Evolutionary conservation across 2,113 vertebrate genomes (phyloP).

Genomic region (Euleptes europaea): DNA sequence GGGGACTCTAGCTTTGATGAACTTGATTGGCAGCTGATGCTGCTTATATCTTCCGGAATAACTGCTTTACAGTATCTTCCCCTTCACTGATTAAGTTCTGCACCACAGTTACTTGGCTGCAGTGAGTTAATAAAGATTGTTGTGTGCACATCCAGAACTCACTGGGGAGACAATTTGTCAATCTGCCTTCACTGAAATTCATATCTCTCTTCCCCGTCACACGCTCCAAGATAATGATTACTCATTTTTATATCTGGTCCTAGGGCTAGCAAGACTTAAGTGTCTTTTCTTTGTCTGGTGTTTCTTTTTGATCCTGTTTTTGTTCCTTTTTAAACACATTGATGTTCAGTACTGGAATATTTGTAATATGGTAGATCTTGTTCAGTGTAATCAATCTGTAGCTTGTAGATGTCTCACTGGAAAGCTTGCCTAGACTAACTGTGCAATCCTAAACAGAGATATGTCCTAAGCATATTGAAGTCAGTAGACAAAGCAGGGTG

Average conservation of each 20-base stretch:
- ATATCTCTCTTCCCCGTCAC: conserved; percentile 1
- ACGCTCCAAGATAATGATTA: conserved; percentile 23
- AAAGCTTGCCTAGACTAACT: not conserved
- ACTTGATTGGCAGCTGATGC: accelerated
- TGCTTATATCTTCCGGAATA: not conserved
- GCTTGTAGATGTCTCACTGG: not conserved
- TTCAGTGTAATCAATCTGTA: not conserved
- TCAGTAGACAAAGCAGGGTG: no score
- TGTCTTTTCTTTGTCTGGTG: conserved; percentile 45
- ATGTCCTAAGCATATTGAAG: no score
- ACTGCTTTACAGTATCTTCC: not conserved
- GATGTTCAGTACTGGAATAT: not conserved
- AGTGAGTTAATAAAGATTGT: accelerated
- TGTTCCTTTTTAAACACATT: not conserved
- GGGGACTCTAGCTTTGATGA: not conserved
- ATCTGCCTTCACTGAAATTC: not conserved
- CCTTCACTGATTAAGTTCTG: accelerated
- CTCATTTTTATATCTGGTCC: conserved; percentile 27
- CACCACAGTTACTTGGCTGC: accelerated
- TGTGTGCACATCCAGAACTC: not conserved
- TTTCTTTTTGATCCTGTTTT: conserved; percentile 9
- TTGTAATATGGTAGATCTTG: not conserved
- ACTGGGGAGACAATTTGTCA: not conserved
- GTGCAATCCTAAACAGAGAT: not conserved
- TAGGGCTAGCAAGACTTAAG: conserved; percentile 41